Evolutionary conservation across 2,888 invertebrate species (phyloP), one percentile per base, ranked within the genome.

Genomic region (Steromphala cineraria): DNA sequence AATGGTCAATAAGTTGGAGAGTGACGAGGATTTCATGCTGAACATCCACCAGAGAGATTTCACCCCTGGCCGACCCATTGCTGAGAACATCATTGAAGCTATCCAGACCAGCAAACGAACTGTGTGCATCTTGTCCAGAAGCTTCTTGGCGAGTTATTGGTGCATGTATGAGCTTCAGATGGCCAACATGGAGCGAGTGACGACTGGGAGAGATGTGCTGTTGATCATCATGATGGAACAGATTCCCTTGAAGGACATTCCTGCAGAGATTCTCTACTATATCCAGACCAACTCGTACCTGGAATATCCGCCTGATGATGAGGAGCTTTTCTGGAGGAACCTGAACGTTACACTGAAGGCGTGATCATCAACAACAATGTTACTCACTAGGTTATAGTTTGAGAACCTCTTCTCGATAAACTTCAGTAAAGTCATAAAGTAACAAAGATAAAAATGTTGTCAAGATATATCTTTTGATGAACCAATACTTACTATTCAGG

Each of bases 161-260:
- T 85, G 85, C 78, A 53, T 83, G 83, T 82, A 81, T 55, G 87
- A 87, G 80, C 79, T 87, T 40, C 74, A 81, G n/a, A 82, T 80
- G 40, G 83, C 85, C 15, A 19, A 67, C 46, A n/a, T 75, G 55
- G 81, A 81, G 71, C 28, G 75, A 56, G 46, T 80, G 19, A 53
- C 71, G 52, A 75, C 82, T 4, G 82, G 82, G 21, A 77, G 78
- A 52, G 77, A 78, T 46, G 75, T 78, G n/a, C 17, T 82, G 21
- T 31, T 82, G 19, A 24, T 75, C 10, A 52, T 80, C 3, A 24
- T 82, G 56, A 67, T 78, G 67, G 82, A 80, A 28, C 28, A 80
- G 28, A 75, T 80, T 40, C 67, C 67, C 7, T 17, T 19, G 15
- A 31, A 67, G 21, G 24, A 52, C 15, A 46, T 80, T 13, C 80